Conservation (phyloP, 2,888 invertebrate species). For the Lepeophtheirus nordmannii region DNA sequence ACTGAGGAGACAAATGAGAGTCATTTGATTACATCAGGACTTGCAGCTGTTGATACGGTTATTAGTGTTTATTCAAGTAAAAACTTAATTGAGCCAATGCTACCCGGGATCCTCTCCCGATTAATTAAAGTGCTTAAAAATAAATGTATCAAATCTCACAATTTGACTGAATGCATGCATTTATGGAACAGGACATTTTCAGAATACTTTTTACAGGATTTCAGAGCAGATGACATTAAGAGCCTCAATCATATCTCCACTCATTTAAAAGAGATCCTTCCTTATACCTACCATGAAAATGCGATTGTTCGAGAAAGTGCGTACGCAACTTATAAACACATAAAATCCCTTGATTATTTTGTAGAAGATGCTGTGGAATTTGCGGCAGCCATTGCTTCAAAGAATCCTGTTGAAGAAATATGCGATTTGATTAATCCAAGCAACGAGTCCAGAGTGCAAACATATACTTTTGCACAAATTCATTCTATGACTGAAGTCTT, state of each 20-base stretch:
- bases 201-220: not conserved
- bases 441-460: not conserved
- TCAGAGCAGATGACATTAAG: not conserved
- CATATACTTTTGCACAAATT: not conserved
- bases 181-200: not conserved
- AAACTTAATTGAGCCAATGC: conserved; percentile 1
- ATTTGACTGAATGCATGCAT: not conserved
- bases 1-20: too few relatives aligned
- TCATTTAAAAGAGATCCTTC: conserved; percentile 13
- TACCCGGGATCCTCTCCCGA: not conserved
- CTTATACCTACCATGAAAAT: not conserved
- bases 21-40: too few relatives aligned
- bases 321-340: not conserved
- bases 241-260: not conserved
- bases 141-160: not conserved
- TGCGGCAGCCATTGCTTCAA: not conserved
- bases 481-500: conserved; percentile 4
- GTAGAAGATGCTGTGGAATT: not conserved
- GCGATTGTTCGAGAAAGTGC: not conserved
- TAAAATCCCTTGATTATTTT: not conserved
- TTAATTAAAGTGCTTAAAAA: not conserved
- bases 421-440: not conserved
- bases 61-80: not conserved
- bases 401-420: not conserved
- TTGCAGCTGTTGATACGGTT: not conserved